phyloP scores from a whole-genome alignment of 2,888 invertebrate species.

The Caenorhabditis sp. region DNA sequence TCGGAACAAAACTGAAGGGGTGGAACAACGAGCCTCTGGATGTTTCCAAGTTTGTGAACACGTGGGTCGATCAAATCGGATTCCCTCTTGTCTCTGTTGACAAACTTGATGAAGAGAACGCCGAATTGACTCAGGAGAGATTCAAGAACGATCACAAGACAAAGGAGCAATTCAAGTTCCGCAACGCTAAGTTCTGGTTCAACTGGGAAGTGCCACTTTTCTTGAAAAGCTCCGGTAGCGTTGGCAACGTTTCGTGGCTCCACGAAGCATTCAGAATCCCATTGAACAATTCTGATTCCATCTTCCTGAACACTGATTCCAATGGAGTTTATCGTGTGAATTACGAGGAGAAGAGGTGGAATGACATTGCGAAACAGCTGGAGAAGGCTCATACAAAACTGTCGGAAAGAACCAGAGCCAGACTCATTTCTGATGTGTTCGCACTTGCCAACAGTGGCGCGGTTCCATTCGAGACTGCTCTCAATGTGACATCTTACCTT shows the following conservation, averaged over 20 bases:
- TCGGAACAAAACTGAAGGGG: conserved; percentile 45
- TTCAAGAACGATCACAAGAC: conserved; percentile 75
- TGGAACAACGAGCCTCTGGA: conserved; percentile 77
- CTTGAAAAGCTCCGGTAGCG: conserved; percentile 59
- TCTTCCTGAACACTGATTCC: conserved; percentile 79
- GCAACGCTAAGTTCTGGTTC: conserved; percentile 79
- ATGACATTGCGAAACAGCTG: conserved; percentile 59
- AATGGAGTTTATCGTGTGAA: conserved; percentile 80
- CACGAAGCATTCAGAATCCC: conserved; percentile 70
- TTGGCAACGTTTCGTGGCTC: conserved; percentile 76
- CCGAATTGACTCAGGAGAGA: conserved; percentile 76
- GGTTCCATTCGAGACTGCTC: conserved; percentile 84
- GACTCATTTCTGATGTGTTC: conserved; percentile 91
- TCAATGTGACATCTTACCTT: conserved; percentile 70
- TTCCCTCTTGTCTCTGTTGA: conserved; percentile 77
- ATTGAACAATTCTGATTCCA: conserved; percentile 66
- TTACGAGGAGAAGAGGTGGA: conserved; percentile 71
- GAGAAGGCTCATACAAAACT: conserved; percentile 39
- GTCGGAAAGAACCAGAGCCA: conserved; percentile 85
- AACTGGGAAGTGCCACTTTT: conserved; percentile 82
- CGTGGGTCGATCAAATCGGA: conserved; percentile 89
- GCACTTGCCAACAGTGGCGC: conserved; percentile 86
- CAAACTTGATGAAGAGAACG: conserved; percentile 71
- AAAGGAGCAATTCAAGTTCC: conserved; percentile 72
- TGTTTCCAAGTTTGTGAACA: conserved; percentile 87